Conservation (phyloP, 2,797 vertebrate species). For the Aldrovandia affinis region DNA sequence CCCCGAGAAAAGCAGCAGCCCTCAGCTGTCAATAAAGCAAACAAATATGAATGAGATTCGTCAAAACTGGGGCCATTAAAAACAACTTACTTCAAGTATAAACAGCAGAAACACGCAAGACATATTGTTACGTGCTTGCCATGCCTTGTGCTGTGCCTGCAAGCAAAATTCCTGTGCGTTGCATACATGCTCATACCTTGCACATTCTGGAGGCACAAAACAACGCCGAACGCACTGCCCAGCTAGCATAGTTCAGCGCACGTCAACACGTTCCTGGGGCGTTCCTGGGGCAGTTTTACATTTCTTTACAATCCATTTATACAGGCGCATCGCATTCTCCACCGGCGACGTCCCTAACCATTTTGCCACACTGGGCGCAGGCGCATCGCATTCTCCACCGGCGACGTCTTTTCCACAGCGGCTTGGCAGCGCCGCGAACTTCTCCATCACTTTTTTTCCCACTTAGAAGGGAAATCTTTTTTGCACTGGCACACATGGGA, state of each 20-base stretch:
- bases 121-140: neutral
- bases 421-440: too few species aligned
- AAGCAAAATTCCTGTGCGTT: neutral
- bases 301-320: too few species aligned
- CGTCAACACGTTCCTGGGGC: too few species aligned
- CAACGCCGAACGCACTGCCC: too few species aligned
- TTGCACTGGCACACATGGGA: neutral
- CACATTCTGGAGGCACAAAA: neutral
- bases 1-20: too few species aligned
- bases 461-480: neutral
- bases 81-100: too few species aligned
- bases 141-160: neutral
- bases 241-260: neutral
- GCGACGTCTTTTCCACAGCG: neutral
- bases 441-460: neutral
- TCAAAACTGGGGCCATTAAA: neutral
- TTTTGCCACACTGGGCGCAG: too few species aligned
- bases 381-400: neutral
- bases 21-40: neutral
- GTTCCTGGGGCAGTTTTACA: too few species aligned
- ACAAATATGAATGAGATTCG: too few species aligned
- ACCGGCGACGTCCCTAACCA: too few species aligned
- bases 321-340: too few species aligned
- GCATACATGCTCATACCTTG: neutral
- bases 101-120: neutral